Base-by-base conservation (phyloP, 1,140 invertebrate species). In the Teleogryllus occipitalis region DNA sequence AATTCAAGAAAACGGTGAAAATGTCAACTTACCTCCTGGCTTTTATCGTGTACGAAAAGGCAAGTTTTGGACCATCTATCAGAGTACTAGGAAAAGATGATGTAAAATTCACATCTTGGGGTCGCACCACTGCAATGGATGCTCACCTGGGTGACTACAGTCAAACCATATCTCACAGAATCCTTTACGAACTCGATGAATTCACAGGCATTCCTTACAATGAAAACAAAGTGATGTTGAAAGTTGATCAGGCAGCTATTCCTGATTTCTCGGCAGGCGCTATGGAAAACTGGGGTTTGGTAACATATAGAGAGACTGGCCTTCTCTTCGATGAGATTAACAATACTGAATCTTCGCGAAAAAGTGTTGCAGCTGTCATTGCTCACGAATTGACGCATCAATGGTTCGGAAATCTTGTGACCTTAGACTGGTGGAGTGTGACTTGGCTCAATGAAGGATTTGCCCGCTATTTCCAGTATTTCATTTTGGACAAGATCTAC, bases 391-490 rank as follows among this genome's bases (percentile, higher is more conserved):
- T 89, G 54, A 84, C 87, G 15, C 89, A 90, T 80, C 83, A 85
- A 79, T 88, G 86, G 86, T 88, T 88, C 81, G 88, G 88, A 8
- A 87, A 89, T 82, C 81, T 87, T 8, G 87, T 87, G 78, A 86
- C 87, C 72, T 83, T 83, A 10, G 80, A 80, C 74, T 87, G 83
- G 84, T 88, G 86, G 87, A 81, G 83, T 54, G 85, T 89, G 81
- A 84, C 90, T 8, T 90, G 89, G 90, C 83, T 91, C 0, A 89
- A 89, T 82, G 90, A 90, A 80, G 89, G 88, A 39, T 89, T 91
- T 81, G 88, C 89, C 8, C 85, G 85, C 8, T 90, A 85, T 82
- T 86, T 84, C 76, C 81, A 87, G 54, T 85, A 85, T 49, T 83
- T 86, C 27, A 85, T 81, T 8, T 84, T 83, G 8, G 81, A 83